Percentiles rank a stretch among this genome's conserved stretches.
Evolutionary conservation across 2,888 invertebrate genomes (phyloP).

Genomic region (Nipponacmea schrenckii): DNA sequence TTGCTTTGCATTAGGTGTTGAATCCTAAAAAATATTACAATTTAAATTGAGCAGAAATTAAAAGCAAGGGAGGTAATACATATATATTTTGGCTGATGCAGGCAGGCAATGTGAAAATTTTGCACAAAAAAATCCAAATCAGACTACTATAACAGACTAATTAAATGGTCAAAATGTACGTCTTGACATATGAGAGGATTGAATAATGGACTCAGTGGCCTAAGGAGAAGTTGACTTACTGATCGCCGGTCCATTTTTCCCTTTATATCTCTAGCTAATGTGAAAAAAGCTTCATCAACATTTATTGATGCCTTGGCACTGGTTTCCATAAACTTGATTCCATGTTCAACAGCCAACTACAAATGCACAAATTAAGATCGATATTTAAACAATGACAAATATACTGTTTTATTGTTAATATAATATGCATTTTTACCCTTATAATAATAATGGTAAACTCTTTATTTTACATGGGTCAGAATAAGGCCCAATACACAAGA

Average conservation of each 20-base stretch:
- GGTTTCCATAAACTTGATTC: slow-evolving; percentile 99
- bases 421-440: too few species aligned
- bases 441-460: too few species aligned
- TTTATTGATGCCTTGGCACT: slow-evolving; percentile 98
- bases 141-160: too few species aligned
- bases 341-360: slow-evolving; percentile 96
- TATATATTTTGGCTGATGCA: neutral
- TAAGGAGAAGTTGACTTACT: slow-evolving; percentile 74
- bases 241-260: slow-evolving; percentile 98
- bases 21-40: slow-evolving; percentile 32
- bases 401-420: too few species aligned
- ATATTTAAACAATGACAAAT: too few species aligned
- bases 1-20: slow-evolving; percentile 35
- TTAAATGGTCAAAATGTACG: too few species aligned
- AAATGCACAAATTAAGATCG: slow-evolving; percentile 26
- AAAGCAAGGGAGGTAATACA: neutral
- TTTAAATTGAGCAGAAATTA: slow-evolving; percentile 13
- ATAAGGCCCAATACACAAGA: too few species aligned
- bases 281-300: slow-evolving; percentile 97
- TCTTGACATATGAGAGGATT: too few species aligned
- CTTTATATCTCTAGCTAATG: slow-evolving; percentile 96
- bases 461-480: too few species aligned
- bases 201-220: neutral
- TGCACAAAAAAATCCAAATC: neutral
- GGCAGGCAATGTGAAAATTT: neutral